Conservation (phyloP, 2,888 invertebrate species). For the Keiferia lycopersicella region DNA sequence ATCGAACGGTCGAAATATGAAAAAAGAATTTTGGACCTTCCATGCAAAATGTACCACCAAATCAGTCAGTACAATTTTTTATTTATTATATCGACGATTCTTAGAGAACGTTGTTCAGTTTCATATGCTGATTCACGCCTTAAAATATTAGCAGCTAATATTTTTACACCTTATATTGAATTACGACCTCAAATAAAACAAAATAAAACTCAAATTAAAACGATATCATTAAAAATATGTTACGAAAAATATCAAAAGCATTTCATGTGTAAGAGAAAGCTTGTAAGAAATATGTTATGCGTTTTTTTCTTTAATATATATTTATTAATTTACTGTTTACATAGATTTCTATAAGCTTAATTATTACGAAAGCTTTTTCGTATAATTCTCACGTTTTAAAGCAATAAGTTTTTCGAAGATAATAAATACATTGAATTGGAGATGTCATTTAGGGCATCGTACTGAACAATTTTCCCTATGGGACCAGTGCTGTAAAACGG, state of each 20-base stretch:
- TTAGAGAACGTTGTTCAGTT: slow-evolving; percentile 6
- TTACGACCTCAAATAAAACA: slow-evolving; percentile 13
- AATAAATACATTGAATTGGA: too few species aligned
- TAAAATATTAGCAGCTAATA: too few species aligned
- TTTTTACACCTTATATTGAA: too few species aligned
- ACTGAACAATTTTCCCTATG: too few species aligned
- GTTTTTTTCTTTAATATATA: slow-evolving; percentile 43
- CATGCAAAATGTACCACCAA: too few species aligned
- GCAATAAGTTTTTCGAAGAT: too few species aligned
- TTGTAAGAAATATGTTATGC: slow-evolving; percentile 50
- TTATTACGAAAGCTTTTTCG: slow-evolving; percentile 9
- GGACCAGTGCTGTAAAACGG: too few species aligned
- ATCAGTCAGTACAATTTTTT: too few species aligned
- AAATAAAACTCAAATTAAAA: slow-evolving; percentile 29
- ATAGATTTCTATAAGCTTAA: slow-evolving; percentile 52
- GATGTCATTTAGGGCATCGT: too few species aligned
- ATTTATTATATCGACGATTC: too few species aligned
- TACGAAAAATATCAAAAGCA: slow-evolving; percentile 64
- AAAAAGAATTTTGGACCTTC: too few species aligned
- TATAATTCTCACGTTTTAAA: not conserved
- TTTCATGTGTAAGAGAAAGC: slow-evolving; percentile 64
- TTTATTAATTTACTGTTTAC: slow-evolving; percentile 51
- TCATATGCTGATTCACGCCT: not conserved
- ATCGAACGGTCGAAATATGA: too few species aligned
- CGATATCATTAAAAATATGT: slow-evolving; percentile 28